Conservation (phyloP, 2,113 vertebrate genomes). For the Piaya cayana region DNA sequence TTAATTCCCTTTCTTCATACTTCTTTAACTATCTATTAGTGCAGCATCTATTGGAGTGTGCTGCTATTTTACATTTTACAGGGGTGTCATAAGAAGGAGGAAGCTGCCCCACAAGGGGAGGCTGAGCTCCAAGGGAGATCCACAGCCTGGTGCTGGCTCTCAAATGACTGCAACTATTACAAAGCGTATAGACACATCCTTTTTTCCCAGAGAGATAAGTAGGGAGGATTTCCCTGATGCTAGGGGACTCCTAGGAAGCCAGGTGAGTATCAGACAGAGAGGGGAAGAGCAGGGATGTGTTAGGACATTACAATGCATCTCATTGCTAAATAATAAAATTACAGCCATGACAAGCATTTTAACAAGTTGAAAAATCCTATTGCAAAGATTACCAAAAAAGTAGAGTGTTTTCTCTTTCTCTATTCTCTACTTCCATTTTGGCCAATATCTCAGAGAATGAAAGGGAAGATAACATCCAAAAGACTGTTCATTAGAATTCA, state of each 20-base stretch:
- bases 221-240: not conserved
- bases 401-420: not conserved
- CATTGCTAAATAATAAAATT: not conserved
- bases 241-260: not conserved
- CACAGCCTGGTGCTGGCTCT: not conserved
- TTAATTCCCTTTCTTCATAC: not conserved
- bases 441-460: not conserved
- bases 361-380: not conserved
- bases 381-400: not conserved
- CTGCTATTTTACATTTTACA: not conserved
- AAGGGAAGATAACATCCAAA: not conserved
- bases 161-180: fast-evolving
- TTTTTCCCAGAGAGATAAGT: not conserved
- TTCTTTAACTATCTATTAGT: not conserved
- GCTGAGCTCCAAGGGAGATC: not conserved
- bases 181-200: not conserved
- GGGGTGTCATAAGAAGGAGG: not conserved
- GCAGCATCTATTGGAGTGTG: not conserved
- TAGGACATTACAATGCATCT: not conserved
- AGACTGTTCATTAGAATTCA: not conserved
- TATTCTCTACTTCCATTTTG: not conserved
- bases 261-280: not conserved
- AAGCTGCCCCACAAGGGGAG: fast-evolving
- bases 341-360: not conserved
- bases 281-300: not conserved